Conservation (phyloP, 1,140 invertebrate genomes). For the Ridgeia piscesae region DNA sequence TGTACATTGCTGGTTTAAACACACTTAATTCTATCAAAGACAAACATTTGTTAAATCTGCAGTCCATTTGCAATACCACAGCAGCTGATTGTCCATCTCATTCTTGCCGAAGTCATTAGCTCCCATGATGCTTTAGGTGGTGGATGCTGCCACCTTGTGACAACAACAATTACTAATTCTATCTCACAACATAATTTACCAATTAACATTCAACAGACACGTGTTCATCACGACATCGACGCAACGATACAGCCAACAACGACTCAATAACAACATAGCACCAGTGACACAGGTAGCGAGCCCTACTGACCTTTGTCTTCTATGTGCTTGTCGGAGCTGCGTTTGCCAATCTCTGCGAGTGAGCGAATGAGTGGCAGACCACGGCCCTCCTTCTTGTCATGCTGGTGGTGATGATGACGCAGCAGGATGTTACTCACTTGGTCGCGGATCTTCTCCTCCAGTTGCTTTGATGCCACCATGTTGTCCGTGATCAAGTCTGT, state of each 20-base stretch:
- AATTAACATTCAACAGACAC: background rate
- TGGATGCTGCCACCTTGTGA: background rate
- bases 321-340: conserved; percentile 76
- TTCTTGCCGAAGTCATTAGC: background rate
- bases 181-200: background rate
- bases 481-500: conserved; percentile 88
- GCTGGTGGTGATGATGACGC: conserved; percentile 86
- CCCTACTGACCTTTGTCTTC: background rate
- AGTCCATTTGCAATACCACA: background rate
- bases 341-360: conserved; percentile 92
- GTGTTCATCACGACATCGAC: background rate
- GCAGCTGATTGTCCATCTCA: too few species aligned
- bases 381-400: conserved; percentile 62
- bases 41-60: background rate
- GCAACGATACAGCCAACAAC: background rate
- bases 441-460: conserved; percentile 76
- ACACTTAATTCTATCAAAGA: background rate
- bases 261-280: background rate
- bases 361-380: conserved; percentile 89
- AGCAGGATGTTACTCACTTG: conserved; percentile 84
- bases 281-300: background rate
- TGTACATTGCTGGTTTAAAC: background rate
- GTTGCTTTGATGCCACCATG: conserved; percentile 78
- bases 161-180: background rate
- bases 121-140: background rate